A percentile compares a stretch with the other conserved stretches of the same genome.
Evolutionary conservation across 1,140 invertebrate genomes (phyloP).

Genomic region (Gonatopus flavifemur): DNA sequence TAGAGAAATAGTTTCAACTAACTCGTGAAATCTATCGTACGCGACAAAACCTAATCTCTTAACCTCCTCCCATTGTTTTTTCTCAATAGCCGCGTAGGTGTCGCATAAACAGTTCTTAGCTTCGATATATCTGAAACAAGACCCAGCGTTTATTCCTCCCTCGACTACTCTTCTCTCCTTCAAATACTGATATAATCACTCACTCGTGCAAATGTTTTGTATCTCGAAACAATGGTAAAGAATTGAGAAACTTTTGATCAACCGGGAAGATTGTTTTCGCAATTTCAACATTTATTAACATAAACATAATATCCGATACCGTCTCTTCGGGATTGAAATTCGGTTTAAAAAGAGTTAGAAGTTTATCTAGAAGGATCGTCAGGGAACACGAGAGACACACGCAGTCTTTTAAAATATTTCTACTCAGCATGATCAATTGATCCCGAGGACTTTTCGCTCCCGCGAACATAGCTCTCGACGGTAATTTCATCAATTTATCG

Average conservation of each 20-base stretch:
- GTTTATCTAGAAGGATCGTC: slow-evolving; percentile 35
- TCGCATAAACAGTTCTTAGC: slow-evolving; percentile 20
- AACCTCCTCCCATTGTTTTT: slow-evolving; percentile 38
- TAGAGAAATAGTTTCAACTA: background rate
- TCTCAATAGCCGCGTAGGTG: slow-evolving; percentile 16
- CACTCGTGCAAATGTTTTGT: slow-evolving; percentile 36
- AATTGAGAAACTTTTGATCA: slow-evolving; percentile 13
- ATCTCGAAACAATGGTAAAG: slow-evolving; percentile 45
- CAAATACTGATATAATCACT: no score
- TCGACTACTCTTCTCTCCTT: no score
- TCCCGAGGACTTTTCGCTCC: slow-evolving; percentile 30
- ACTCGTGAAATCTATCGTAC: slow-evolving; percentile 13
- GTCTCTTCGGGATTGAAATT: slow-evolving; percentile 31
- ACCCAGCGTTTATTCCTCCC: no score
- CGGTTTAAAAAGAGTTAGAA: slow-evolving; percentile 43
- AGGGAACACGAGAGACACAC: slow-evolving; percentile 29
- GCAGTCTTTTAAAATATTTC: slow-evolving; percentile 27
- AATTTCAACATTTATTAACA: slow-evolving; percentile 29
- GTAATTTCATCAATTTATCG: slow-evolving; percentile 27
- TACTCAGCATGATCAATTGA: slow-evolving; percentile 21
- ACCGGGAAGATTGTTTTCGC: slow-evolving; percentile 36
- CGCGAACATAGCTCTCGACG: slow-evolving; percentile 31
- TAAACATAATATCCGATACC: slow-evolving; percentile 34
- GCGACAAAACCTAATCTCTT: slow-evolving; percentile 22
- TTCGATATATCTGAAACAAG: slow-evolving; percentile 26